These are phyloP conservation scores for Synergus japonicus DNA, from an alignment of 2,888 invertebrate genomes.

Conservation along the genomic window DNA sequence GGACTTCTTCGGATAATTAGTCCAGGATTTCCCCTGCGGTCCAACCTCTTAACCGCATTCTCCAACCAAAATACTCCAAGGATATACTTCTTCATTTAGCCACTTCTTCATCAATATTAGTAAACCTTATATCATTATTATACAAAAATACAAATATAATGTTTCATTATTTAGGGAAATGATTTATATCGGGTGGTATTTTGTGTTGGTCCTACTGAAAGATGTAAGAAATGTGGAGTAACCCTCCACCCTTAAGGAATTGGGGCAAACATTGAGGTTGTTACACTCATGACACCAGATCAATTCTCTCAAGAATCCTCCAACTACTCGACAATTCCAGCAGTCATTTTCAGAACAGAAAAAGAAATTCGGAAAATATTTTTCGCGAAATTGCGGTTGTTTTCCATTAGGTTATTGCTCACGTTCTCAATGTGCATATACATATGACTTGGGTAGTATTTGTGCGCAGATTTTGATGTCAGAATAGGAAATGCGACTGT, in stretches of 20 bases:
- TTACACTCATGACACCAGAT: not conserved
- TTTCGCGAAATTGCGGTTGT: not conserved
- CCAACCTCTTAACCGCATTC: not conserved
- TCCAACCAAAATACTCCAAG: not conserved
- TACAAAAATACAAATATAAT: too few species aligned
- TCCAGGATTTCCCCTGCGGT: not conserved
- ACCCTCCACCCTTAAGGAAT: not conserved
- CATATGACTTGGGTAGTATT: not conserved
- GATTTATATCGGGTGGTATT: too few species aligned
- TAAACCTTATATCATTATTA: not conserved
- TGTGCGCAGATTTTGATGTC: not conserved
- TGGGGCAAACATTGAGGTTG: slow-evolving; percentile 1
- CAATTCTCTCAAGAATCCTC: slow-evolving; percentile 7
- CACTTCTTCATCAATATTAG: not conserved
- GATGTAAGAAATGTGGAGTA: not conserved
- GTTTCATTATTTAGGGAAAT: too few species aligned
- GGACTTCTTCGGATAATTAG: not conserved
- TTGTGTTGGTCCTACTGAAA: not conserved
- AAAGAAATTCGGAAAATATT: not conserved
- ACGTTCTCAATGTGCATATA: not conserved
- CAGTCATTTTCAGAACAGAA: not conserved
- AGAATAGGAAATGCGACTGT: not conserved
- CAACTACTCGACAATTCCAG: not conserved
- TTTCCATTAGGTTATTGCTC: slow-evolving; percentile 13
- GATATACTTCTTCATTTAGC: not conserved